These are phyloP conservation scores for Manis crassicaudata DNA, from an alignment of 2,797 vertebrate genomes.

Conservation along the genomic window DNA sequence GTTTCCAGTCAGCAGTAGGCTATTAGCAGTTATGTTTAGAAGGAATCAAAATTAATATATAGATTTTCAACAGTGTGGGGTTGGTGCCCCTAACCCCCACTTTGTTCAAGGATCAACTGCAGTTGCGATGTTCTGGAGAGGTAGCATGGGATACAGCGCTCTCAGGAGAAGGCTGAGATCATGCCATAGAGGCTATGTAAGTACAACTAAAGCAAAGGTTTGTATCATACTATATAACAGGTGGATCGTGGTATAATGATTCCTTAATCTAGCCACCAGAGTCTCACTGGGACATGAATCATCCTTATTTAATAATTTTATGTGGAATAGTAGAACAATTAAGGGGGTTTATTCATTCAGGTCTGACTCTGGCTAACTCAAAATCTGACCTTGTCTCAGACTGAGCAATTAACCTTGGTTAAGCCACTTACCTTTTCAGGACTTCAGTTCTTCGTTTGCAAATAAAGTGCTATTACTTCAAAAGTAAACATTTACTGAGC, in stretches of 20 bases:
- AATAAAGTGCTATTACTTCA: background rate
- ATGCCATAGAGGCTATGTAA: background rate
- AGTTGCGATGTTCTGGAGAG: background rate
- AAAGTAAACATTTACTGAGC: background rate
- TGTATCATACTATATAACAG: background rate
- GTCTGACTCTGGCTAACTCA: background rate
- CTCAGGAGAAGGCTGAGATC: background rate
- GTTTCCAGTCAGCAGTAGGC: too few species aligned
- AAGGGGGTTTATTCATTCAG: background rate
- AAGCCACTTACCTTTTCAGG: background rate
- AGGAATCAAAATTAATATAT: too few species aligned
- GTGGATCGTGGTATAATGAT: background rate
- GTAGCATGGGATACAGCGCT: background rate
- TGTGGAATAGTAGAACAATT: background rate
- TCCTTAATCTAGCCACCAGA: background rate
- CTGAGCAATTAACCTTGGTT: background rate
- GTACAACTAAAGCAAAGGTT: background rate
- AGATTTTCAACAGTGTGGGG: too few species aligned
- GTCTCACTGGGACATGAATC: background rate
- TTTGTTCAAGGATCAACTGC: too few species aligned
- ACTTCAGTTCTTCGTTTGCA: background rate
- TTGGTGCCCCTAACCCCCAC: too few species aligned
- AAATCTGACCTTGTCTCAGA: background rate
- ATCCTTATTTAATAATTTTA: background rate
- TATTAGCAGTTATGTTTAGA: too few species aligned